These are phyloP conservation scores for Varanus salvator DNA, from an alignment of 2,113 vertebrate species.

Conservation along the genomic window DNA sequence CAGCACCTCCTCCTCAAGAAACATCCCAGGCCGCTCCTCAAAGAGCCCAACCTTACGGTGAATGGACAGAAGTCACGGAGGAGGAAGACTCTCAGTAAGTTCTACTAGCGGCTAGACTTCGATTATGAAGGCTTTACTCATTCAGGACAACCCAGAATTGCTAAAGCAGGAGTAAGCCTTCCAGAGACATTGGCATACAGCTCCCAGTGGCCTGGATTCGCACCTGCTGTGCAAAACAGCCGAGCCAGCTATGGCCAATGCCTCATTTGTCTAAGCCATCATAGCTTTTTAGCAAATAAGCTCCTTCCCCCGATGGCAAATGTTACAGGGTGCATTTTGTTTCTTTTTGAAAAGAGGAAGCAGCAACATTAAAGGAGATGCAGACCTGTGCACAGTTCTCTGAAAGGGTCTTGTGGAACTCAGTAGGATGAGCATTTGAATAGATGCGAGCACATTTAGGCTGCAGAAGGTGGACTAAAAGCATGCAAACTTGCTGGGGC, in stretches of 20 bases:
- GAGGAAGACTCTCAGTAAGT: conserved; percentile 85
- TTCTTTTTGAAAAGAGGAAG: background rate
- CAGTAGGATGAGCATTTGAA: no score
- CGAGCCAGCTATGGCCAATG: no score
- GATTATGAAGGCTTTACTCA: background rate
- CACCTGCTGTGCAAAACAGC: no score
- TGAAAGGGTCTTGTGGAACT: no score
- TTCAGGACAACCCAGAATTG: background rate
- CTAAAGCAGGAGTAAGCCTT: background rate
- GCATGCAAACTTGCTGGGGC: background rate
- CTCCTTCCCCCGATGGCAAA: background rate
- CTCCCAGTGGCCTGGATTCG: no score
- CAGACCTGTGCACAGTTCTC: background rate
- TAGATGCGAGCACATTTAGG: no score
- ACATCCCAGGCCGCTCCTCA: conserved; percentile 59
- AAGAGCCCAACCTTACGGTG: conserved; percentile 83
- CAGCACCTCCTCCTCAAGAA: conserved; percentile 57
- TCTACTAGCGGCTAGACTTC: background rate
- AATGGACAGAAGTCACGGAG: conserved; percentile 85
- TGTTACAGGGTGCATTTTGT: background rate
- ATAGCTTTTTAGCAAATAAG: background rate
- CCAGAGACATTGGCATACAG: background rate
- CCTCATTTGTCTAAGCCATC: no score
- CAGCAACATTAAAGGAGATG: background rate
- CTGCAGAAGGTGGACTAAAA: background rate